These are phyloP conservation scores for Melanostigma gelatinosum DNA, from an alignment of 2,113 vertebrate genomes.

Conservation along the genomic window DNA sequence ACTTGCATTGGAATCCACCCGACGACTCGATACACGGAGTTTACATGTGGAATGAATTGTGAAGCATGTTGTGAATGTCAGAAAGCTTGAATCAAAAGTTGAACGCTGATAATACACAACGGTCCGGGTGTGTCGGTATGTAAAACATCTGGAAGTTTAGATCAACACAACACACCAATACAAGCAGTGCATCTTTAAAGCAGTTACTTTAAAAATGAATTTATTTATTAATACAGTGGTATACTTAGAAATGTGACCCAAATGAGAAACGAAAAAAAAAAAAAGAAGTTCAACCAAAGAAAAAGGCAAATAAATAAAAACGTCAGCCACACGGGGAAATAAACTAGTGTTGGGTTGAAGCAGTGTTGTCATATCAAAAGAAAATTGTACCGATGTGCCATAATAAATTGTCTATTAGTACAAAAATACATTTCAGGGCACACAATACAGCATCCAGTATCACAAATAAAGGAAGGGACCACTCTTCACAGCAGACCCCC, in stretches of 20 bases:
- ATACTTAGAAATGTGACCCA: constrained; percentile 97
- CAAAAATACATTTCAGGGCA: constrained; percentile 99
- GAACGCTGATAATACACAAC: neutral
- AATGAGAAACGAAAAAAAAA: constrained; percentile 61
- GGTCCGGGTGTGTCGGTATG: constrained; percentile 10
- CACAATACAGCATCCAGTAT: constrained; percentile 97
- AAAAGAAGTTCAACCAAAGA: constrained; percentile 52
- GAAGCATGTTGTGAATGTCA: constrained; percentile 8
- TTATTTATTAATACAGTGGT: constrained; percentile 94
- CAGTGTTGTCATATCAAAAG: constrained; percentile 96
- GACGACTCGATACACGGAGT: neutral
- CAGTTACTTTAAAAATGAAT: constrained; percentile 96
- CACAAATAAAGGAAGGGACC: constrained; percentile 96
- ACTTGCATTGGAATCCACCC: neutral
- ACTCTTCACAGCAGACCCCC: constrained; percentile 88
- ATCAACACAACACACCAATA: constrained; percentile 18
- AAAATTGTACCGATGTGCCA: constrained; percentile 96
- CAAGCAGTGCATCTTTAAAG: too few species aligned
- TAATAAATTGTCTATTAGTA: constrained; percentile 99
- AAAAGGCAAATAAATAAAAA: constrained; percentile 86
- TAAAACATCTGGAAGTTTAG: constrained; percentile 41
- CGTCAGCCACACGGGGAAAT: constrained; percentile 90
- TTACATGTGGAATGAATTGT: constrained; percentile 5
- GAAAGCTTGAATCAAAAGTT: constrained; percentile 1
- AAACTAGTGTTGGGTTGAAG: constrained; percentile 92